phyloP scores from a whole-genome alignment of 2,888 invertebrate species.

The Drosophila borealis region DNA sequence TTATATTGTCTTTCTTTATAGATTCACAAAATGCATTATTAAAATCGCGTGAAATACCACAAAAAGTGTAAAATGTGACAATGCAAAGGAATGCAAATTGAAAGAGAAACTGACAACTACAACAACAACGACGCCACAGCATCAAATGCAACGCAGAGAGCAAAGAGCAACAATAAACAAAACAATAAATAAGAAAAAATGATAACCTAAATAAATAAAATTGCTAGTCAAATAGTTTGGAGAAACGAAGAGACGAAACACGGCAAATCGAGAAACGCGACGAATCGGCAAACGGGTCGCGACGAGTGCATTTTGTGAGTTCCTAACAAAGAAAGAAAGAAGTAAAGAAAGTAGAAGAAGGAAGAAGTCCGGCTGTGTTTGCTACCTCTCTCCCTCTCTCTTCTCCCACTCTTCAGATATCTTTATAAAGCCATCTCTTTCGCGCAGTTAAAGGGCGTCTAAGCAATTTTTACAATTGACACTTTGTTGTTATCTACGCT shows the following conservation, averaged over 20 bases:
- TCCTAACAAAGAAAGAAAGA: slow-evolving; percentile 23
- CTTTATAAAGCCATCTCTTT: slow-evolving; percentile 15
- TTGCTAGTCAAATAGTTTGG: slow-evolving; percentile 64
- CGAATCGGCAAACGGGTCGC: slow-evolving; percentile 19
- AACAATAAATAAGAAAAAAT: slow-evolving; percentile 47
- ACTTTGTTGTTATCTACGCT: slow-evolving; percentile 44
- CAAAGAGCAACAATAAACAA: slow-evolving; percentile 18
- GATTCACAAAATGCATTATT: slow-evolving; percentile 47
- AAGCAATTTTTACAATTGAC: slow-evolving; percentile 38
- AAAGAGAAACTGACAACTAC: slow-evolving; percentile 12
- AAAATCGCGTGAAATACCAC: slow-evolving; percentile 37
- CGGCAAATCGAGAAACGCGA: slow-evolving; percentile 16
- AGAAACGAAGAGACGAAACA: slow-evolving; percentile 28
- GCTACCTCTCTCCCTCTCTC: slow-evolving; percentile 24
- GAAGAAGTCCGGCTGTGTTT: slow-evolving; percentile 9
- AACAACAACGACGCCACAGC: slow-evolving; percentile 12
- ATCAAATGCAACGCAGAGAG: slow-evolving; percentile 17
- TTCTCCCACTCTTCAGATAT: slow-evolving; percentile 5
- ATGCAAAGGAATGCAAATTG: slow-evolving; percentile 16
- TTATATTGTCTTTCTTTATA: slow-evolving; percentile 34
- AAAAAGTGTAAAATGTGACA: slow-evolving; percentile 48
- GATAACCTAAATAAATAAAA: slow-evolving; percentile 70
- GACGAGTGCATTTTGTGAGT: slow-evolving; percentile 41
- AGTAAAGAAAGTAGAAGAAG: slow-evolving; percentile 12
- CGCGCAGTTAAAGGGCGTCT: slow-evolving; percentile 9